These are phyloP conservation scores for Onychomys leucogaster DNA, from an alignment of 2,797 vertebrate species.

Conservation along the genomic window DNA sequence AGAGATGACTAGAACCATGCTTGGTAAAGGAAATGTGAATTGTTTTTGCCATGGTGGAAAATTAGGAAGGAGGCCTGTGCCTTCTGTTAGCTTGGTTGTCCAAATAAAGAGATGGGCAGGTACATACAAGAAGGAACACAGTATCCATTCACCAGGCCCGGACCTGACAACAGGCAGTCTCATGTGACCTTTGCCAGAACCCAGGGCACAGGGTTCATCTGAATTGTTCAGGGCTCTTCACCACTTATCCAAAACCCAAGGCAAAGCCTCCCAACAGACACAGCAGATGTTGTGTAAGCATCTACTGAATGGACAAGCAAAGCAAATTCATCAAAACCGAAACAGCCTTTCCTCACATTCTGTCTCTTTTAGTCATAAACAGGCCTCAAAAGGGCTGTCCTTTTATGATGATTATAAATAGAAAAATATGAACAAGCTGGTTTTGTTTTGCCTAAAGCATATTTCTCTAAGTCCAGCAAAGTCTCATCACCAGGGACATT, in stretches of 20 bases:
- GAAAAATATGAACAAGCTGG: slow-evolving; percentile 4
- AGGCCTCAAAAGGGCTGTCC: neutral
- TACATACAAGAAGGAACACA: neutral
- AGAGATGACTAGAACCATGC: neutral
- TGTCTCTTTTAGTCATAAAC: slow-evolving; percentile 5
- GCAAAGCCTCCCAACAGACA: neutral
- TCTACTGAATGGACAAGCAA: neutral
- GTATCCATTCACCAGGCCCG: neutral
- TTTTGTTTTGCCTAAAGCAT: slow-evolving; percentile 12
- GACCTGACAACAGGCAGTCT: neutral
- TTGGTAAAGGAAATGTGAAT: neutral
- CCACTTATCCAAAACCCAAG: neutral
- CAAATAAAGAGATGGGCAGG: neutral
- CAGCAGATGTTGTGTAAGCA: neutral
- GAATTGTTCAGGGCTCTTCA: neutral
- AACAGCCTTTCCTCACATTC: neutral
- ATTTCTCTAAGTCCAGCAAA: slow-evolving; percentile 6
- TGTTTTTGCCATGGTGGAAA: neutral
- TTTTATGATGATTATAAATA: slow-evolving; percentile 2
- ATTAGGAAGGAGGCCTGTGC: neutral
- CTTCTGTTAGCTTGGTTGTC: neutral
- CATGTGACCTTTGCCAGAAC: neutral
- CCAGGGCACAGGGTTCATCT: neutral
- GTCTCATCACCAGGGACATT: neutral
- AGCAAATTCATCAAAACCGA: neutral